phyloP scores from a whole-genome alignment of 2,888 invertebrate species.

The Acronicta aceris region DNA sequence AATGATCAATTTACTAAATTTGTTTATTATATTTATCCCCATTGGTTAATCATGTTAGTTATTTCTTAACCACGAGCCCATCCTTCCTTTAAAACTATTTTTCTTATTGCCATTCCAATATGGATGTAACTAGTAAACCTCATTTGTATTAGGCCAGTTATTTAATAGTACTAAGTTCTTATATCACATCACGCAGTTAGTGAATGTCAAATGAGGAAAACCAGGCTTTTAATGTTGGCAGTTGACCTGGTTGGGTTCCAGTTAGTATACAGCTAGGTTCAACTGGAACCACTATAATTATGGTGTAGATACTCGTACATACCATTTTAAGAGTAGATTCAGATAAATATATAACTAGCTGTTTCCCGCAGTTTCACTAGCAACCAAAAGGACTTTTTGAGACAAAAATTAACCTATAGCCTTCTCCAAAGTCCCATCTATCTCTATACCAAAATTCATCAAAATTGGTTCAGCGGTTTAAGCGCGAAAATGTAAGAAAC shows the following conservation, averaged over 20 bases:
- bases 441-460: no score
- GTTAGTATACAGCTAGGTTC: constrained; percentile 4
- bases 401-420: no score
- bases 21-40: no score
- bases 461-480: no score
- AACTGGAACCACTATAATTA: background rate
- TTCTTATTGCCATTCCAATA: constrained; percentile 21
- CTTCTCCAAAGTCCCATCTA: no score
- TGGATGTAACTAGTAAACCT: constrained; percentile 5
- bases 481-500: no score
- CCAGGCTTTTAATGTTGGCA: constrained; percentile 12
- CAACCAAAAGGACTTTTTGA: no score
- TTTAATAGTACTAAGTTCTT: constrained; percentile 25
- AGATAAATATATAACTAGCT: no score
- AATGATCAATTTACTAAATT: no score
- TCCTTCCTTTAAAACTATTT: background rate
- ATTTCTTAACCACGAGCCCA: no score
- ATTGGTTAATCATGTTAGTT: no score
- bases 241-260: constrained; percentile 35
- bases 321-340: background rate
- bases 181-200: constrained; percentile 16
- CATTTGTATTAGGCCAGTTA: constrained; percentile 22
- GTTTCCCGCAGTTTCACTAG: no score
- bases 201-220: constrained; percentile 36
- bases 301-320: background rate